Conservation (phyloP, 2,113 vertebrate genomes). For the Hydrochoerus hydrochaeris region DNA sequence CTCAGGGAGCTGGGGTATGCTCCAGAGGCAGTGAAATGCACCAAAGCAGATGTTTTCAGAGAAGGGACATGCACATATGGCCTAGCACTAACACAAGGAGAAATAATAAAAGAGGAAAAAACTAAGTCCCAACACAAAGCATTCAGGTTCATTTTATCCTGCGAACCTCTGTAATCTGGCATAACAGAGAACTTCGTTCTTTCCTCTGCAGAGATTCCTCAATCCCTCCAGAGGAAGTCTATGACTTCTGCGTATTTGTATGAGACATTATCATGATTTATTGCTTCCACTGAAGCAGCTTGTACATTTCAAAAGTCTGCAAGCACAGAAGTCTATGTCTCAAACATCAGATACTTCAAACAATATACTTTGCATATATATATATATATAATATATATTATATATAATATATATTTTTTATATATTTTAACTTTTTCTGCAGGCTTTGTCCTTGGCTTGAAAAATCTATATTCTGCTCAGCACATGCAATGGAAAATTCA, state of each 20-base stretch:
- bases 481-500: too few species aligned
- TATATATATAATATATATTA: not conserved
- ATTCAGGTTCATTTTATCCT: not conserved
- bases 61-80: not conserved
- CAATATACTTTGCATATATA: not conserved
- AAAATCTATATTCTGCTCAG: not conserved
- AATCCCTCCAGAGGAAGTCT: not conserved
- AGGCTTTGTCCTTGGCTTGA: not conserved
- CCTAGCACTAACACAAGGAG: not conserved
- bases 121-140: not conserved
- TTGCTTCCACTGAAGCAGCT: not conserved
- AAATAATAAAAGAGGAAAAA: not conserved
- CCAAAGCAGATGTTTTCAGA: not conserved
- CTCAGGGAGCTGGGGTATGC: fast-evolving
- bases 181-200: not conserved
- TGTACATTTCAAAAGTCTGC: not conserved
- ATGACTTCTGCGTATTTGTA: not conserved
- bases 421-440: not conserved
- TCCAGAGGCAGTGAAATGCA: not conserved
- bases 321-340: not conserved
- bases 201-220: not conserved
- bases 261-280: not conserved
- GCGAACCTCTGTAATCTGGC: not conserved
- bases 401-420: too few species aligned
- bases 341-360: not conserved